Base-by-base conservation (phyloP, 2,888 invertebrate species). In the Muschampia plurimacula region DNA sequence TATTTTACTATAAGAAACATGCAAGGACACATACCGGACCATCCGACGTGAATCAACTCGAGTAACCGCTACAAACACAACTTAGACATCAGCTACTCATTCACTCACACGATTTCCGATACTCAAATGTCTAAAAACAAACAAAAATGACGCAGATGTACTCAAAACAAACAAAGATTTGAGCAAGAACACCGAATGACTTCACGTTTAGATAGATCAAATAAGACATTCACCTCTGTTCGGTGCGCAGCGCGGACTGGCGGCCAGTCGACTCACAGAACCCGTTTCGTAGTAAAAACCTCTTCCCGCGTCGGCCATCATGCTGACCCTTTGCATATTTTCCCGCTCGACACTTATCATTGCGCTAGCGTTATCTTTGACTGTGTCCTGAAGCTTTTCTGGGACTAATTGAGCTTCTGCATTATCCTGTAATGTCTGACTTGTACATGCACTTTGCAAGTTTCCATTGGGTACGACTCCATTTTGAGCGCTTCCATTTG, bases 221-320 rank as follows among this genome's bases (percentile, higher is more conserved):
- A 41, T 82, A 87, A 93, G 92, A 93, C 94, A 93, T 92, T 94
- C 93, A 94, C 94, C 94, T 94, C 90, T 87, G 74, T 80, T 80
- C 84, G 89, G 78, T 87, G 89, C 89, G 89, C 85, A 88, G 91
- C 88, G 92, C 92, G 90, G 87, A 96, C 95, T 92, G 96, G 95
- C 93, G 93, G 63, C 86, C 95, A 91, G 94, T 95, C 86, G 95
- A 93, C 83, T 83, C 77, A 84, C 86, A 85, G 89, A 92, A 93
- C 92, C 90, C 85, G 91, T 93, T 94, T 87, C 88, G 96, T 96
- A 95, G 96, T 97, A 93, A 93, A 93, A 93, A 91, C 83, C 86
- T 89, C 89, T 90, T 91, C 91, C 92, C 88, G 89, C 90, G 89
- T 87, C 89, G 83, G 88, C 83, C 83, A 84, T 82, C 84, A 84